Base-by-base conservation (phyloP, 2,888 invertebrate genomes). In the Dasysyrphus tricinctus region DNA sequence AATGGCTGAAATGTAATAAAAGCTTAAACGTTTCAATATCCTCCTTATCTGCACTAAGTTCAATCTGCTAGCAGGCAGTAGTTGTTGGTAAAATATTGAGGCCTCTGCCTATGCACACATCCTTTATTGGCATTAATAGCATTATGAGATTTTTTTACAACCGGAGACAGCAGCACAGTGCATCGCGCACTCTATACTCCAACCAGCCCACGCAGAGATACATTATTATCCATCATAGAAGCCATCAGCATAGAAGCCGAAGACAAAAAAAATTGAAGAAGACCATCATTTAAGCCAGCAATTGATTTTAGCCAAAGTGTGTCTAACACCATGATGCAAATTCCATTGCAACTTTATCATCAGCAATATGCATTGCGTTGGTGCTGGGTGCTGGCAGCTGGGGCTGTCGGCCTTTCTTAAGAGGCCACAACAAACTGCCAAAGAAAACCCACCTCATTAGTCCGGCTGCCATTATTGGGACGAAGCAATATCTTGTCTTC, bases 381-480 rank as follows among this genome's bases (percentile, higher is more conserved):
- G 12, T 42, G 19, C 16, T 12, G 24, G 32, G 32, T 32, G 24
- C 24, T 24, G 24, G 24, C 19, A 1, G 16, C 12, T 39, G 14
- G 14, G 29, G 14, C 32, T 16, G 37, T 69, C 57, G 49, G 59
- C 12, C 37, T 57, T 34, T 42, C 75, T 57, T 57, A 44, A 65
- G 57, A 74, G 34, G 42, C 24, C 37, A 67, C 34, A 37, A 37
- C 63, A 32, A 59, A 59, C 11, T 72, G 59, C 70, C 29, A 59
- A 67, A 42, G 67, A 63, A 78, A 75, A 51, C 57, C 74, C 69
- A 82, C 32, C 75, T 86, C 82, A 82, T 86, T 82, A 82, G 82
- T 61, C 74, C 67, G 74, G 34, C 65, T 49, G 70, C 44, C 65
- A 78, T 81, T 86, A 69, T 74, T 44, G 73, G 77, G 32, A 65